Conservation (phyloP, 2,113 vertebrate genomes). For the Hippocampus barbouri region DNA sequence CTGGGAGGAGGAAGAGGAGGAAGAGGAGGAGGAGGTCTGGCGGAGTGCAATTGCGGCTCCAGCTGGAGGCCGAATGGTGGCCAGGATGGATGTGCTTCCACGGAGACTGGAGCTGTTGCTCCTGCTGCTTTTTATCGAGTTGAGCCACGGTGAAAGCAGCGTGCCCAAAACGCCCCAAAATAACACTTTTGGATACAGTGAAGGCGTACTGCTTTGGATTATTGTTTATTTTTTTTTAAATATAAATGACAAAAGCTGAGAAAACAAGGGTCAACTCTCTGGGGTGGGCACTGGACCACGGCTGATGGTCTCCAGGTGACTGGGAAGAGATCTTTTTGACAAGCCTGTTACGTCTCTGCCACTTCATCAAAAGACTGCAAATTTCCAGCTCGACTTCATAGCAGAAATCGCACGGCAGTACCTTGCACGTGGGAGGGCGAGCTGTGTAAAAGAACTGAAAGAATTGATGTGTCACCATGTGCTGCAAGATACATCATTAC, state of each 20-base stretch:
- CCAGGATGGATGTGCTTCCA: constrained; percentile 38
- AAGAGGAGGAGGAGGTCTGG: background rate
- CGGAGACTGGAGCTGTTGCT: constrained; percentile 33
- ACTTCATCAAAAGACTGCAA: background rate
- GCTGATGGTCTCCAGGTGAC: constrained; percentile 23
- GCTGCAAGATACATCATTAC: background rate
- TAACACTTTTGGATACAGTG: background rate
- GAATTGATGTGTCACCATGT: background rate
- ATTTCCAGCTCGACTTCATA: background rate
- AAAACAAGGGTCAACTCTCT: constrained; percentile 8
- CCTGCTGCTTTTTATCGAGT: constrained; percentile 27
- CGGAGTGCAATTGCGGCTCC: constrained; percentile 45
- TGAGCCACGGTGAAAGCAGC: background rate
- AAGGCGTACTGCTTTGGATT: too few relatives aligned
- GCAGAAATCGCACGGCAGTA: background rate
- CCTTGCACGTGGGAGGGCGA: background rate
- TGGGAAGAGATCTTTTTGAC: constrained; percentile 55
- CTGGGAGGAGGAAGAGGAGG: background rate
- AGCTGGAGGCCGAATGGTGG: constrained; percentile 33
- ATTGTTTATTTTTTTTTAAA: background rate
- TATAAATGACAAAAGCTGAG: constrained; percentile 18
- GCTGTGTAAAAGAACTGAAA: background rate
- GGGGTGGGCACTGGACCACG: constrained; percentile 32
- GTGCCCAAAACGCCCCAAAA: background rate
- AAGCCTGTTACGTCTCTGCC: constrained; percentile 34